Evolutionary conservation across 2,888 invertebrate species (phyloP).

Genomic region (Acleris literana): DNA sequence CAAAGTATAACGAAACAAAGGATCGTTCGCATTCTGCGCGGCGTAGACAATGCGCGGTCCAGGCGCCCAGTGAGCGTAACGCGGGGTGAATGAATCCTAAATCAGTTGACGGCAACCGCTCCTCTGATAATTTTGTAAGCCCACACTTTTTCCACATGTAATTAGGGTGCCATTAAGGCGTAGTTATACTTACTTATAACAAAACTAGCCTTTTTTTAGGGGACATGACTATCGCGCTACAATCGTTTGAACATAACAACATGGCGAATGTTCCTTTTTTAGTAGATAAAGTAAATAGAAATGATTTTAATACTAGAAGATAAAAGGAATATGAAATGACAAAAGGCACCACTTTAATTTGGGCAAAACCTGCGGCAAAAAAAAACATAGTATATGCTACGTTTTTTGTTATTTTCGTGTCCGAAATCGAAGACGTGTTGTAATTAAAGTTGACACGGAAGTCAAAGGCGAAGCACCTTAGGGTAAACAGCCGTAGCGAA

Average conservation of each 20-base stretch:
- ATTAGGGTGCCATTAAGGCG: neutral
- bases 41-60: constrained; percentile 72
- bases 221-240: too few species aligned
- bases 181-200: neutral
- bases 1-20: constrained; percentile 64
- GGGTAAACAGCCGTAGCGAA: constrained; percentile 46
- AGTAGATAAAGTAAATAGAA: too few species aligned
- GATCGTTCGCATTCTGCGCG: constrained; percentile 70
- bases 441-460: constrained; percentile 25
- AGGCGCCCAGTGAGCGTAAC: constrained; percentile 70
- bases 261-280: too few species aligned
- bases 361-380: neutral
- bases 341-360: neutral
- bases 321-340: neutral
- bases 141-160: constrained; percentile 5
- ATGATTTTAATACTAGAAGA: too few species aligned
- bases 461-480: constrained; percentile 37
- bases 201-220: too few species aligned
- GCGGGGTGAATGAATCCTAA: constrained; percentile 77
- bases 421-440: constrained; percentile 18
- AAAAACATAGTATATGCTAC: neutral
- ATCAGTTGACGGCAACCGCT: constrained; percentile 62
- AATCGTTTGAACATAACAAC: too few species aligned
- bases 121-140: constrained; percentile 40
- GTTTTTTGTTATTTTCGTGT: constrained; percentile 8